Conservation (phyloP, 2,113 vertebrate species). For the Phrynocephalus versicolor region DNA sequence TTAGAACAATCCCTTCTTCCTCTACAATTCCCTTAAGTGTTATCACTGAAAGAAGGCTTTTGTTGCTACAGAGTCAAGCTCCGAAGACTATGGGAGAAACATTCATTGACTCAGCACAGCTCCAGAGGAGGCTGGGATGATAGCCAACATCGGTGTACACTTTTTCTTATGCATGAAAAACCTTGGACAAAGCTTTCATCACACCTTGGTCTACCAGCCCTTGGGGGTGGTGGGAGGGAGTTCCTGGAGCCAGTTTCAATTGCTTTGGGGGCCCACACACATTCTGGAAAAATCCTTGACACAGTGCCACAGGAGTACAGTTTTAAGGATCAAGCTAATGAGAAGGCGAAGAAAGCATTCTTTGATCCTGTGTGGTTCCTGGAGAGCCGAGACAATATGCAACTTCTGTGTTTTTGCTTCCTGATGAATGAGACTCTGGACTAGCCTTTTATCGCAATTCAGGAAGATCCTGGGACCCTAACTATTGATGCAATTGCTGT, state of each 20-base stretch:
- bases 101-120: neutral
- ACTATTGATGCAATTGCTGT: neutral
- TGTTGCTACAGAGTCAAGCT: conserved; percentile 41
- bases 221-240: neutral
- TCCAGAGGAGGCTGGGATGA: neutral
- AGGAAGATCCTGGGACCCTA: neutral
- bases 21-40: conserved; percentile 30
- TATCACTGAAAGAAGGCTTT: conserved; percentile 32
- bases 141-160: conserved; percentile 8
- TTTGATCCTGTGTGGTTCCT: neutral
- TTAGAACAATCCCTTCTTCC: conserved; percentile 26
- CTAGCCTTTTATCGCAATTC: neutral
- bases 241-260: neutral
- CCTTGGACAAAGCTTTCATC: neutral
- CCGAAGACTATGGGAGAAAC: conserved; percentile 27
- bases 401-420: neutral
- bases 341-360: conserved; percentile 20
- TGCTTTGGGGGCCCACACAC: neutral
- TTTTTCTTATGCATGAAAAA: conserved; percentile 6
- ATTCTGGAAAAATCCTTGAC: neutral
- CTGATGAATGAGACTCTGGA: neutral
- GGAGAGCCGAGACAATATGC: neutral
- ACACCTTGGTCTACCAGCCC: neutral
- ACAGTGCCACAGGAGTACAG: neutral
- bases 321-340: conserved; percentile 32